Evolutionary conservation across 2,113 vertebrate genomes (phyloP).

Genomic region (Elaphurus davidianus): DNA sequence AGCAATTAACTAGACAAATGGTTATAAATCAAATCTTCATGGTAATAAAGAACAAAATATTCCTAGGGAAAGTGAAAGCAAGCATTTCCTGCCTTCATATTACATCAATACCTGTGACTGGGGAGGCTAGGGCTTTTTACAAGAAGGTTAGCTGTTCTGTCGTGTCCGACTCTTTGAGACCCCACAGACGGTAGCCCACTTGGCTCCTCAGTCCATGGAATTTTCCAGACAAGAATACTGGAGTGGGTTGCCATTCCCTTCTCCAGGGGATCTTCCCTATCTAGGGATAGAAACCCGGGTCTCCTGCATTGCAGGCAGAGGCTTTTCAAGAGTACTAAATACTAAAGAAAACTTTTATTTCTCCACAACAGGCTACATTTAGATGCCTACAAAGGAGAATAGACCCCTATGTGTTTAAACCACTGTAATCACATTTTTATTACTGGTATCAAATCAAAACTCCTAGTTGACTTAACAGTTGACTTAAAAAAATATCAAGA

Average conservation of each 20-base stretch:
- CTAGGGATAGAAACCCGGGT: neutral
- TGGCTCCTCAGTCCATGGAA: neutral
- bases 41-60: neutral
- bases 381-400: neutral
- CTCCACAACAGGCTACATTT: neutral
- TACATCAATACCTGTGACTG: neutral
- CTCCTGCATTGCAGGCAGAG: neutral
- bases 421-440: neutral
- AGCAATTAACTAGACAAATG: neutral
- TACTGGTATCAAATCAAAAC: neutral
- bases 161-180: neutral
- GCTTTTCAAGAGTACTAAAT: neutral
- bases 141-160: neutral
- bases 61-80: neutral
- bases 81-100: neutral
- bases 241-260: neutral
- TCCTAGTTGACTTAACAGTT: neutral
- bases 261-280: neutral
- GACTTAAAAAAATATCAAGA: neutral
- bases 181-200: neutral
- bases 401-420: neutral
- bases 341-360: neutral
- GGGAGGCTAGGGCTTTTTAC: neutral
- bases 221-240: neutral
- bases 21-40: neutral